Evolutionary conservation across 2,797 vertebrate genomes (phyloP).

Genomic region (Balearica regulorum): DNA sequence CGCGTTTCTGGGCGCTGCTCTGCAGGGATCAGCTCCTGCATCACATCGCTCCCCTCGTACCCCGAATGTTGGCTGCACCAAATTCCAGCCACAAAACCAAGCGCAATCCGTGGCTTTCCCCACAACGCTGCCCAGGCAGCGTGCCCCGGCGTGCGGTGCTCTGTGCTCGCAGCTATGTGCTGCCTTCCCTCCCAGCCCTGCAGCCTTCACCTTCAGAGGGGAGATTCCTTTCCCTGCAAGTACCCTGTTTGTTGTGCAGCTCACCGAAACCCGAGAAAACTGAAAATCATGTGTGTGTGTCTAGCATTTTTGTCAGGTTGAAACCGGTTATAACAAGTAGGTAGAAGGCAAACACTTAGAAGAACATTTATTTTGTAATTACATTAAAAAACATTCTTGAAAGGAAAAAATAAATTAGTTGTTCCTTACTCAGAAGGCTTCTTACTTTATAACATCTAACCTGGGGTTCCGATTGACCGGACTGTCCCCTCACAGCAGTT

Average conservation of each 20-base stretch:
- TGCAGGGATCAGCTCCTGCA: not conserved
- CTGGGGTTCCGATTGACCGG: not conserved
- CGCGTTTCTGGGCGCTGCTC: too few species aligned
- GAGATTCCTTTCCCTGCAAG: too few species aligned
- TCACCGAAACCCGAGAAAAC: not conserved
- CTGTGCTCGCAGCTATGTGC: not conserved
- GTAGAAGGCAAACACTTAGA: not conserved
- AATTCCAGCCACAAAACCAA: not conserved
- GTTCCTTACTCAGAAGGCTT: not conserved
- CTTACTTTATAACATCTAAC: not conserved
- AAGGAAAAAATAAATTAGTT: not conserved
- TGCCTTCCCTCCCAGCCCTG: not conserved
- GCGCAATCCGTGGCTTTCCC: too few species aligned
- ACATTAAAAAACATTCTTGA: not conserved
- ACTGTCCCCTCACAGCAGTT: fast-evolving
- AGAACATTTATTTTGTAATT: not conserved
- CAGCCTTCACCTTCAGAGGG: too few species aligned
- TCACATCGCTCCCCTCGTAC: fast-evolving
- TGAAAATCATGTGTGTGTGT: not conserved
- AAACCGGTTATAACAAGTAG: not conserved
- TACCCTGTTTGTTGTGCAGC: not conserved
- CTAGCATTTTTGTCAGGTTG: not conserved
- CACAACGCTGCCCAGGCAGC: too few species aligned
- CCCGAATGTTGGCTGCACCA: too few species aligned
- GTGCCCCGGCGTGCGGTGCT: not conserved